Evolutionary conservation across 2,888 invertebrate species (phyloP), one percentile per base, ranked within the genome.

Genomic region (Thelaira solivaga): DNA sequence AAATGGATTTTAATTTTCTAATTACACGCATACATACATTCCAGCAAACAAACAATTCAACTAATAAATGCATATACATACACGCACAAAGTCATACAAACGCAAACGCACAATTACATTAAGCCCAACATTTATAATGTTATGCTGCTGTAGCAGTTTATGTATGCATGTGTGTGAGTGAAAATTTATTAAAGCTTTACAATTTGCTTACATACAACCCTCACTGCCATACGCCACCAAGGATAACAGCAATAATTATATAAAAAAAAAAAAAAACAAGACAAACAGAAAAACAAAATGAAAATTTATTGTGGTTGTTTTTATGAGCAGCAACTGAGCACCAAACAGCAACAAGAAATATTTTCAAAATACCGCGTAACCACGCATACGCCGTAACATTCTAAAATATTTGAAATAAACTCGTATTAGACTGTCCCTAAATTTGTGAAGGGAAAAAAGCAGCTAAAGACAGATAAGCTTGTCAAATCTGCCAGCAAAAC

Each of bases 1-100:
- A 74, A 78, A 64, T 69, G 69, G 69, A 78, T 78, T 78, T 78
- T 78, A 78, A 78, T 78, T 78, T 78, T 78, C 78, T 78, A 78
- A 78, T 78, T 78, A 78, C 78, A 74, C 64, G 72, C 67, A 62
- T 22, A 67, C 51, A 72, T 43, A 72, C 47, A 55, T n/a, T n/a
- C 47, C 24, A 61, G 5, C n/a, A 57, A 3, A 45, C 10, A 26
- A 41, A 34, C 18, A 57, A 57, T 20, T 57, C 1, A 49, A 49
- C 69, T 59, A 59, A 69, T 49, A 69, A 59, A 77, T 47, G 29
- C 26, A 57, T 7, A 34, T 20, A 67, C n/a, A 45, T 3, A 53
- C 18, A 64, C 13, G 45, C 4, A 47, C 20, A 39, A 26, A 26
- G 26, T 26, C 6, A 39, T 39, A n/a, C n/a, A n/a, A n/a, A n/a